Conservation (phyloP, 2,888 invertebrate species). For the Cataglyphis livida region DNA sequence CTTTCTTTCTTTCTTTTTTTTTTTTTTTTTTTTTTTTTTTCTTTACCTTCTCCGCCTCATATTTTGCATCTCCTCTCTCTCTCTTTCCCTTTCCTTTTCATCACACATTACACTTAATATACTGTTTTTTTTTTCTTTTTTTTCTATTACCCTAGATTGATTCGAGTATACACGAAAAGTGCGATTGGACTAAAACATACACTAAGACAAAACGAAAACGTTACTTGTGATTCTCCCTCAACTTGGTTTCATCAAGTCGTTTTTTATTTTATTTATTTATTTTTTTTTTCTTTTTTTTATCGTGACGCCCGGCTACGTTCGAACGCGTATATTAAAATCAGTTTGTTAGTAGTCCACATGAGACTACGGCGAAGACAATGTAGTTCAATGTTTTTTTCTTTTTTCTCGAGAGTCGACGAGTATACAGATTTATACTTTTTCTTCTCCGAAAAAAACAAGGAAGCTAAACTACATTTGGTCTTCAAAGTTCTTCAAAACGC, state of each 20-base stretch:
- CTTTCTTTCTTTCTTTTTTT: slow-evolving; percentile 33
- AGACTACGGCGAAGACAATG: slow-evolving; percentile 43
- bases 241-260: slow-evolving; percentile 33
- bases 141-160: slow-evolving; percentile 56
- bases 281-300: not conserved
- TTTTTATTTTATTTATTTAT: not conserved
- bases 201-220: slow-evolving; percentile 58
- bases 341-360: slow-evolving; percentile 29
- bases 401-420: slow-evolving; percentile 47
- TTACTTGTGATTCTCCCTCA: slow-evolving; percentile 45
- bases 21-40: slow-evolving; percentile 5
- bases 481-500: slow-evolving; percentile 66
- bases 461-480: slow-evolving; percentile 73
- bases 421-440: slow-evolving; percentile 70
- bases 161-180: slow-evolving; percentile 63
- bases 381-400: slow-evolving; percentile 16
- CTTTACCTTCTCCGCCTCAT: slow-evolving; percentile 58
- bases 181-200: slow-evolving; percentile 64
- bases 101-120: slow-evolving; percentile 70
- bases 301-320: slow-evolving; percentile 10
- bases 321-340: slow-evolving; percentile 49
- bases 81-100: slow-evolving; percentile 52
- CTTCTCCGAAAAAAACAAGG: slow-evolving; percentile 50
- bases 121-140: slow-evolving; percentile 32
- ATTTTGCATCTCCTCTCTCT: slow-evolving; percentile 56